Evolutionary conservation across 2,888 invertebrate species (phyloP), one percentile per base, ranked within the genome.

Genomic region (Drosophila aldrichi): DNA sequence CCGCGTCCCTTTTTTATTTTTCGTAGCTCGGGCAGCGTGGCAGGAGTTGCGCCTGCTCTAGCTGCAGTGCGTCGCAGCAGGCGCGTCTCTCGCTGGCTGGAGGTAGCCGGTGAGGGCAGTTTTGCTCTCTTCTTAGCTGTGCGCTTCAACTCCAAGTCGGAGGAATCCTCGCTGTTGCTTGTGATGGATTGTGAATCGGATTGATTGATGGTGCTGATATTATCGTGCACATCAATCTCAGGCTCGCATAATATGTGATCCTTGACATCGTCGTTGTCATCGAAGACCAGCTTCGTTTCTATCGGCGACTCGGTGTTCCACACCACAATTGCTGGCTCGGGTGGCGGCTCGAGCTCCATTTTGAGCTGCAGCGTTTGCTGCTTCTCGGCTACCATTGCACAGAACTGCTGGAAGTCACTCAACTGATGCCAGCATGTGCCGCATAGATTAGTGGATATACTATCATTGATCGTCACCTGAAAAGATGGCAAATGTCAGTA

Each of bases 191-290:
- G 14, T 14, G 49, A 49, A 14, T 34, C 32, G 1, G 49, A 34
- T 18, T 49, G 32, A 29, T 54, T 60, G 20, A 41, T 41, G 25
- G 34, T 29, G 36, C 56, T 62, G 12, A 14, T 20, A 29, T 52
- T 49, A 54, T 58, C 8, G 18, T 66, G 40, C 5, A 79, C 90
- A 63, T 89, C 88, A 8, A 89, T 90, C 40, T 89, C 90, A 0
- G 88, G 88, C 32, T 87, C 91, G 25, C 88, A 85, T 0, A 90
- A 34, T 57, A 90, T 77, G n/a, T 86, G 75, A 66, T 88, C 90
- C 59, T 90, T 90, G 12, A 76, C 46, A 32, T 49, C 48, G 43
- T 81, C 79, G 3, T 32, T 34, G 49, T 81, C 73, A 18, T 75
- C 71, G n/a, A 84, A 72, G 16, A 55, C 61, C 14, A 85, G 66